phyloP scores from a whole-genome alignment of 2,888 invertebrate species.

The Drosophila nr. perissopoda region DNA sequence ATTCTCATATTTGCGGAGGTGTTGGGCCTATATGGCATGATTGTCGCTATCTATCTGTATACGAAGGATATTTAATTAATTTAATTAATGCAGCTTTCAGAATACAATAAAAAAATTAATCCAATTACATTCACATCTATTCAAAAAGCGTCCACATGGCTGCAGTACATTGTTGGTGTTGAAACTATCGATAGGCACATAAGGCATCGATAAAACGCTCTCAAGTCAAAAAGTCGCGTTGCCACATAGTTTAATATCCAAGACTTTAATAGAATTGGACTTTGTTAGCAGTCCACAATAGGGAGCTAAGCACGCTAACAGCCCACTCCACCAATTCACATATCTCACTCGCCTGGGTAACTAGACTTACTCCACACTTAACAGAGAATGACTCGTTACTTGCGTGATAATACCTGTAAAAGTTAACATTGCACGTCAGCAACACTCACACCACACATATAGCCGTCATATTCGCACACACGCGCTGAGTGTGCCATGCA shows the following conservation, averaged over 20 bases:
- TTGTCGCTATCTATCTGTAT: slow-evolving; percentile 94
- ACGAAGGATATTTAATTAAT: slow-evolving; percentile 91
- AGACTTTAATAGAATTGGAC: not conserved
- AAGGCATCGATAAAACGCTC: not conserved
- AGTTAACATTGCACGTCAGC: slow-evolving; percentile 56
- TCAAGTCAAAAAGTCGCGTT: not conserved
- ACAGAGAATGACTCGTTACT: slow-evolving; percentile 23
- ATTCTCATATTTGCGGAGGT: slow-evolving; percentile 69
- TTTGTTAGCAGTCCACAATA: not conserved
- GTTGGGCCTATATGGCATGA: slow-evolving; percentile 65
- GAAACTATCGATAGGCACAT: not conserved
- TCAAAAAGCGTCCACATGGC: not conserved
- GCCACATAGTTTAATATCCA: not conserved
- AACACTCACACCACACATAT: slow-evolving; percentile 39
- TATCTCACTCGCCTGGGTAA: slow-evolving; percentile 3
- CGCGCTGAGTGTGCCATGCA: slow-evolving; percentile 43
- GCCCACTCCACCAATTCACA: slow-evolving; percentile 3
- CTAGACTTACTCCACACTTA: slow-evolving; percentile 33
- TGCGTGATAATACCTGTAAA: slow-evolving; percentile 25
- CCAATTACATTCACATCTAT: not conserved
- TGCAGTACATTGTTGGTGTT: not conserved
- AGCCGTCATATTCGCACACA: slow-evolving; percentile 53
- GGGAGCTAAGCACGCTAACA: not conserved
- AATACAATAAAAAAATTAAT: not conserved
- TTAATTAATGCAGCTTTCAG: not conserved